Conservation (phyloP, 2,113 vertebrate species). For the Zootoca vivipara region DNA sequence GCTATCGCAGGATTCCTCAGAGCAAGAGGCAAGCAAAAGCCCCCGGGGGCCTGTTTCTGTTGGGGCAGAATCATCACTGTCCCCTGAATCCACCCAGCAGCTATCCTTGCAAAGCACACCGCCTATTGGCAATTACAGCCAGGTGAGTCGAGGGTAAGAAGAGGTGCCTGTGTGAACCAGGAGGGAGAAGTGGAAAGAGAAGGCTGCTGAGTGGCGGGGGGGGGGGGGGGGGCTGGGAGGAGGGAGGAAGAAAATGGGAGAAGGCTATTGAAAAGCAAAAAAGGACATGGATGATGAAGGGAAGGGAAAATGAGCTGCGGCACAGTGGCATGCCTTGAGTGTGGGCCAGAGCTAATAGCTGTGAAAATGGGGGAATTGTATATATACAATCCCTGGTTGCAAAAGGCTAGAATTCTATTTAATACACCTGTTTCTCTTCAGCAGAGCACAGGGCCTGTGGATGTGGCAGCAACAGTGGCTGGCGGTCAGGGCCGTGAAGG, state of each 20-base stretch:
- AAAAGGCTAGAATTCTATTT: not conserved
- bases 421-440: not conserved
- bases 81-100: constrained; percentile 76
- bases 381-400: not conserved
- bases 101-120: constrained; percentile 76
- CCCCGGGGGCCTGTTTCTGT: constrained; percentile 76
- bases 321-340: not conserved
- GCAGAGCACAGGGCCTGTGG: constrained; percentile 74
- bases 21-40: constrained; percentile 82
- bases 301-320: not conserved
- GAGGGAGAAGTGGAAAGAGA: not conserved
- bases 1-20: constrained; percentile 81
- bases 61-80: constrained; percentile 76
- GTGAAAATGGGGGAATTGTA: not conserved
- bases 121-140: constrained; percentile 76
- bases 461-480: constrained; percentile 69
- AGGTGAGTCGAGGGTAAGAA: constrained; percentile 61
- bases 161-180: not conserved
- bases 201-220: too few species aligned
- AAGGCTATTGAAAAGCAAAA: not conserved
- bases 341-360: not conserved
- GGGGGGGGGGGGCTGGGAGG: constrained; percentile 16
- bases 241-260: constrained; percentile 34
- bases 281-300: not conserved
- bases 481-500: constrained; percentile 76